Conservation (phyloP, 2,888 invertebrate species). For the Amiota communis region DNA sequence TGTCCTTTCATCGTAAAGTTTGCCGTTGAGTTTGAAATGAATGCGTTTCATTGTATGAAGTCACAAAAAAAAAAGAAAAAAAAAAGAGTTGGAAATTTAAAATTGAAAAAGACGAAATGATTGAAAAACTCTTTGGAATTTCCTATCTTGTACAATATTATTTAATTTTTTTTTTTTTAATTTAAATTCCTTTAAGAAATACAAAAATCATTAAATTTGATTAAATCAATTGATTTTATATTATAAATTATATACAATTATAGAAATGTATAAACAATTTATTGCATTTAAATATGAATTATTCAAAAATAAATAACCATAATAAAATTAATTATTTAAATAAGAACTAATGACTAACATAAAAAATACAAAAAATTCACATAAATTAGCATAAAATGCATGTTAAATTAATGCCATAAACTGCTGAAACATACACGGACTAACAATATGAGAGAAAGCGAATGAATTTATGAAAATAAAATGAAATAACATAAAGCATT, state of each 20-base stretch:
- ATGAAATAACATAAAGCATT: too few relatives aligned
- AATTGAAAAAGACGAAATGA: not conserved
- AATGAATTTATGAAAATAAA: too few relatives aligned
- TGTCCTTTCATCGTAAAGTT: not conserved
- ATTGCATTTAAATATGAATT: slow-evolving; percentile 21
- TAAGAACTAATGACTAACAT: slow-evolving; percentile 22
- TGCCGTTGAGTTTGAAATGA: too few relatives aligned
- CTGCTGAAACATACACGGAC: slow-evolving; percentile 12
- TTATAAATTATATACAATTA: not conserved
- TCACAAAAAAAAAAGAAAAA: too few relatives aligned
- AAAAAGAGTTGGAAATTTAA: not conserved
- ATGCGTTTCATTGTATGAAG: too few relatives aligned
- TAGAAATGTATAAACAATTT: not conserved
- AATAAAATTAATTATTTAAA: slow-evolving; percentile 24
- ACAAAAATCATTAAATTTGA: not conserved
- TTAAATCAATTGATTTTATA: too few relatives aligned
- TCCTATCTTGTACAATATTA: not conserved
- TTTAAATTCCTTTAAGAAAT: not conserved
- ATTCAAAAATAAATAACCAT: slow-evolving; percentile 16
- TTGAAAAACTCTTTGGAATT: not conserved
- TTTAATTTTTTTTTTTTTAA: not conserved
- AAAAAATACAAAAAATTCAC: not conserved
- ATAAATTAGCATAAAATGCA: slow-evolving; percentile 31
- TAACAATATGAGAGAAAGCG: too few relatives aligned
- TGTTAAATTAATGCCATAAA: slow-evolving; percentile 30